phyloP scores from a whole-genome alignment of 2,797 vertebrate genomes.

The Tragopan temminckii region DNA sequence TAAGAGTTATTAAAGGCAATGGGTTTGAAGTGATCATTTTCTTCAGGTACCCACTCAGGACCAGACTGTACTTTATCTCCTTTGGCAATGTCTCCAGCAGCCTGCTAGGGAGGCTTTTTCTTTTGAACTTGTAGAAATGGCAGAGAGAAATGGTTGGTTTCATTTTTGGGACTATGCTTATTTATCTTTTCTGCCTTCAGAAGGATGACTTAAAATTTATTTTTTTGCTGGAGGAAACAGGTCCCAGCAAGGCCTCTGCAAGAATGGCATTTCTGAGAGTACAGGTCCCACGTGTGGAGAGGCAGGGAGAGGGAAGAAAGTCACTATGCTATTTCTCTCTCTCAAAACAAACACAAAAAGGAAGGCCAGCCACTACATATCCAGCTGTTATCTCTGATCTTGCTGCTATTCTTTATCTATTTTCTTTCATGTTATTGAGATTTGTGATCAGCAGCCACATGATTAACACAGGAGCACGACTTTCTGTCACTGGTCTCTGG shows the following conservation, averaged over 20 bases:
- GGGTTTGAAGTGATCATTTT: neutral
- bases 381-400: neutral
- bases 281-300: neutral
- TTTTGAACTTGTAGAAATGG: slow-evolving; percentile 20
- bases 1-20: neutral
- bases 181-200: slow-evolving; percentile 18
- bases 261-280: neutral
- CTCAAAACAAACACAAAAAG: neutral
- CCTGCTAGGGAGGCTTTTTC: slow-evolving; percentile 4
- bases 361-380: neutral
- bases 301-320: neutral
- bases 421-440: neutral
- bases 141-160: slow-evolving; percentile 44
- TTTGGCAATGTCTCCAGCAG: neutral
- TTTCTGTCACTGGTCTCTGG: neutral
- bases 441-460: neutral
- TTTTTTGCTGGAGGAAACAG: neutral
- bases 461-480: neutral
- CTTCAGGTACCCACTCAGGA: neutral
- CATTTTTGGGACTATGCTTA: slow-evolving; percentile 1
- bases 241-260: neutral
- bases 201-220: slow-evolving; percentile 53
- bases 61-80: neutral
- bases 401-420: neutral
- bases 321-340: neutral